Percentiles rank a stretch among this genome's conserved stretches.
These are phyloP conservation scores for Mythimna albipuncta DNA, from an alignment of 2,888 invertebrate species.

Conservation along the genomic window DNA sequence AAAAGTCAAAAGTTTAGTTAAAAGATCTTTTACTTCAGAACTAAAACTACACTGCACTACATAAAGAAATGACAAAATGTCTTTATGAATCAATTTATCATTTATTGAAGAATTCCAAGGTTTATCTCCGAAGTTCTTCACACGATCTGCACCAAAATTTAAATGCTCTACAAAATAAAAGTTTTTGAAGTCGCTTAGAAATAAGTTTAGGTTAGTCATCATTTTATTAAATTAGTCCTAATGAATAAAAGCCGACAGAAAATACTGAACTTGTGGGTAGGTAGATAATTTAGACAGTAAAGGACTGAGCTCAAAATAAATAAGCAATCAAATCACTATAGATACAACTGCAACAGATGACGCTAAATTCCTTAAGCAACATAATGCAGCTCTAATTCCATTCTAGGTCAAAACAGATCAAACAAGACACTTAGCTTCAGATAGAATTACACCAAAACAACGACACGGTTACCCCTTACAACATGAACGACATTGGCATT, in stretches of 20 bases:
- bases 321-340: not conserved
- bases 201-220: not conserved
- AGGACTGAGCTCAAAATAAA: not conserved
- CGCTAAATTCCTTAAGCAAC: not conserved
- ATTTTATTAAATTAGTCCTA: too few relatives aligned
- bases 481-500: conserved; percentile 22
- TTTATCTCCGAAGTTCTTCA: too few relatives aligned
- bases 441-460: conserved; percentile 18
- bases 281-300: not conserved
- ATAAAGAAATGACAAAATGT: too few relatives aligned
- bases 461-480: conserved; percentile 19
- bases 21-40: too few relatives aligned
- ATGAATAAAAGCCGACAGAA: not conserved
- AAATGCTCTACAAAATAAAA: too few relatives aligned
- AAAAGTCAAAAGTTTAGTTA: too few relatives aligned
- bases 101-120: too few relatives aligned
- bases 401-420: conserved; percentile 21
- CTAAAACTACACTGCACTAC: too few relatives aligned
- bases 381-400: not conserved
- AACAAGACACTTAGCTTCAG: conserved; percentile 28
- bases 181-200: too few relatives aligned
- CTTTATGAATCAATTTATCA: too few relatives aligned
- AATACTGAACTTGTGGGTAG: not conserved
- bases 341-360: not conserved
- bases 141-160: too few relatives aligned